Conservation (phyloP, 2,113 vertebrate species). For the Ameiurus melas region DNA sequence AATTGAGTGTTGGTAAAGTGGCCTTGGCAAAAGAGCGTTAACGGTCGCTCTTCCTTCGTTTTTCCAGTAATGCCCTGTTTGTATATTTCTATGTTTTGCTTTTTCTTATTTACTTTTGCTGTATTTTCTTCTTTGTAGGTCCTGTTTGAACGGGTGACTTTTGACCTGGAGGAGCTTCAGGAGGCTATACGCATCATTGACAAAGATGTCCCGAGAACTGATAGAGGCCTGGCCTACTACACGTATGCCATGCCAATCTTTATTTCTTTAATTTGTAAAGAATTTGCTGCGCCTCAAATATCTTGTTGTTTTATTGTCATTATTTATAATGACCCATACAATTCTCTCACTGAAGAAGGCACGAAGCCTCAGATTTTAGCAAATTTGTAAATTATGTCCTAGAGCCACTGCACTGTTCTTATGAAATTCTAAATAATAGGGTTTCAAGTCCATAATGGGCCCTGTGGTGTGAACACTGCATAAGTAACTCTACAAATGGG, state of each 20-base stretch:
- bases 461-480: background rate
- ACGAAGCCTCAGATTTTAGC: background rate
- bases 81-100: background rate
- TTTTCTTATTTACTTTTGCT: background rate
- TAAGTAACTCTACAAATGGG: background rate
- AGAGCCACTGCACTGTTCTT: background rate
- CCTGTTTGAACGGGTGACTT: slow-evolving; percentile 68
- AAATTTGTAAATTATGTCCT: background rate
- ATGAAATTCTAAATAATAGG: background rate
- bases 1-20: background rate
- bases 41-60: background rate
- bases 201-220: slow-evolving; percentile 77
- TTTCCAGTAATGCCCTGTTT: background rate
- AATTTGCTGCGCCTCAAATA: background rate
- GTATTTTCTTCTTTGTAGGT: slow-evolving; percentile 57
- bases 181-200: slow-evolving; percentile 78
- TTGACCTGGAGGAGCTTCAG: slow-evolving; percentile 69
- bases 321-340: background rate
- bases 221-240: slow-evolving; percentile 73
- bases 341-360: background rate
- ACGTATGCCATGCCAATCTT: slow-evolving; percentile 61
- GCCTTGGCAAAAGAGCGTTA: no score
- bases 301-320: background rate
- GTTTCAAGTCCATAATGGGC: background rate
- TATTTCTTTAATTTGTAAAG: background rate